Conservation (phyloP, 23 tunicate species). For the Halocynthia roretzi region DNA sequence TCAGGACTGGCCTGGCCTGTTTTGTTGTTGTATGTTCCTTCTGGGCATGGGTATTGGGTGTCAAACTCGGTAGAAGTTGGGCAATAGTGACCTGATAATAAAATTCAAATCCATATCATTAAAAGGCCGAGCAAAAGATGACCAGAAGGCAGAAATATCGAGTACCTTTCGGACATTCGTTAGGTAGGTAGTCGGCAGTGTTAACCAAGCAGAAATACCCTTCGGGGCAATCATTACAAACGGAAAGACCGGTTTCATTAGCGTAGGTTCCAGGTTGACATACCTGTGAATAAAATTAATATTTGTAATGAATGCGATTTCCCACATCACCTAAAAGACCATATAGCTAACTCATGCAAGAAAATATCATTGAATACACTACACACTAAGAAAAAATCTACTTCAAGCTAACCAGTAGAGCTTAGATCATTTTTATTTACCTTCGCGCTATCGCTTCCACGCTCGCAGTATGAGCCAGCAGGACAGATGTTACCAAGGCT, state of each 20-base stretch:
- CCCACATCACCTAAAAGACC: too few relatives aligned
- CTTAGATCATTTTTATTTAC: not conserved
- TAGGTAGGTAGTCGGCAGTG: constrained; percentile 25
- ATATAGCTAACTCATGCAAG: too few relatives aligned
- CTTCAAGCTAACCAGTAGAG: not conserved
- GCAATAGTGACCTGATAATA: constrained; percentile 54
- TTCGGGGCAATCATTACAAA: constrained; percentile 48
- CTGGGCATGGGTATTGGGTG: constrained; percentile 38
- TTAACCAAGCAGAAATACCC: constrained; percentile 69
- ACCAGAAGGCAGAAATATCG: constrained; percentile 17
- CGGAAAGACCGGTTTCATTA: constrained; percentile 27
- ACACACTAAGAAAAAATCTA: not conserved
- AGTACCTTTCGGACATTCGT: constrained; percentile 70
- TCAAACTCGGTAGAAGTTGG: constrained; percentile 25
- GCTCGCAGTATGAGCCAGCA: constrained; percentile 56
- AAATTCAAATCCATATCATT: not conserved
- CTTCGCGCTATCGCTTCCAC: constrained; percentile 14
- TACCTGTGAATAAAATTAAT: constrained; percentile 15
- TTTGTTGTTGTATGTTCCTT: constrained; percentile 71
- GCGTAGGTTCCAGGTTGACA: constrained; percentile 73
- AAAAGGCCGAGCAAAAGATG: constrained; percentile 37
- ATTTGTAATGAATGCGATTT: not conserved
- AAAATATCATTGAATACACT: too few relatives aligned
- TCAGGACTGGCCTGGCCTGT: constrained; percentile 15
- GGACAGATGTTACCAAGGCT: constrained; percentile 82